A percentile compares a stretch with the other conserved stretches of the same genome.
phyloP scores from a whole-genome alignment of 2,113 vertebrate genomes.

The Dissostichus mawsoni region DNA sequence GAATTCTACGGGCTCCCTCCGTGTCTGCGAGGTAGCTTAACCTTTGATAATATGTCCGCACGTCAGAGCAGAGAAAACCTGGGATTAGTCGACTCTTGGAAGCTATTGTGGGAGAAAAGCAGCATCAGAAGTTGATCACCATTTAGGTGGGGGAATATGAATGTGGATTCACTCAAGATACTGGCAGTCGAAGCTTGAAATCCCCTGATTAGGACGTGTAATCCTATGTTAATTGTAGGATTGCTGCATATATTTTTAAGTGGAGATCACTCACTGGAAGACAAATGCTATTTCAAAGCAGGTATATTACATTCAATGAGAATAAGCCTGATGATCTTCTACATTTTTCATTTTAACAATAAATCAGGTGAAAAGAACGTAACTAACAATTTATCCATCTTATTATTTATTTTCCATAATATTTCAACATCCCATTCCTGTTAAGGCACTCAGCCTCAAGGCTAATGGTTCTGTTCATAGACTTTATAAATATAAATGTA shows the following conservation, averaged over 20 bases:
- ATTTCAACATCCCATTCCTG: no score
- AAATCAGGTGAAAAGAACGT: slow-evolving; percentile 20
- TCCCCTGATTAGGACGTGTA: slow-evolving; percentile 62
- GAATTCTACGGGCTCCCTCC: slow-evolving; percentile 52
- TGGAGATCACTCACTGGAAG: slow-evolving; percentile 34
- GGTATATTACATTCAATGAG: slow-evolving; percentile 31
- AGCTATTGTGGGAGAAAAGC: slow-evolving; percentile 62
- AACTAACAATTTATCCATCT: neutral
- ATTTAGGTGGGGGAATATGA: slow-evolving; percentile 50
- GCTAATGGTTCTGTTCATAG: neutral
- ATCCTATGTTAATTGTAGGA: slow-evolving; percentile 68
- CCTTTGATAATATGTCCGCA: slow-evolving; percentile 60
- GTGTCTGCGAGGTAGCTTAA: slow-evolving; percentile 59
- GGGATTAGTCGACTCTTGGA: slow-evolving; percentile 66
- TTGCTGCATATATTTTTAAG: slow-evolving; percentile 26
- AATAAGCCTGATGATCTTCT: neutral
- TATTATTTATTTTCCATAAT: no score
- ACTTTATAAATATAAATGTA: no score
- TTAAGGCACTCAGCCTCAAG: neutral
- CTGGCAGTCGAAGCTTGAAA: slow-evolving; percentile 56
- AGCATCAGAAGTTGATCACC: slow-evolving; percentile 57
- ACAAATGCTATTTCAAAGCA: slow-evolving; percentile 32
- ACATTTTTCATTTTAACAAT: neutral
- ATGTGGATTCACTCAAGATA: slow-evolving; percentile 45
- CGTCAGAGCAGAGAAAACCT: slow-evolving; percentile 57